Evolutionary conservation across 2,113 vertebrate genomes (phyloP).

Genomic region (Zosterops borbonicus): DNA sequence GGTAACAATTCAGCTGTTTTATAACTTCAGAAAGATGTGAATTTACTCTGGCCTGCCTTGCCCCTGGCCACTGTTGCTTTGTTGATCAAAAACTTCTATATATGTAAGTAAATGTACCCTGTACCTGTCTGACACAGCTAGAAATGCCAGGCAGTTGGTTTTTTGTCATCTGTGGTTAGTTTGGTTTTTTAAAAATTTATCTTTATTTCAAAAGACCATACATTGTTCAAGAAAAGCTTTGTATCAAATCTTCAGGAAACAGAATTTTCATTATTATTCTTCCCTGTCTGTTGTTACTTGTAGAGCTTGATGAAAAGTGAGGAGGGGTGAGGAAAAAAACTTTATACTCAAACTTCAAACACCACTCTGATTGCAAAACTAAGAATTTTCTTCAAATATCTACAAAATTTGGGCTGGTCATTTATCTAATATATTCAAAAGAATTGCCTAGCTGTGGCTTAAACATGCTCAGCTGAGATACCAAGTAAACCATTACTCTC

Average conservation of each 20-base stretch:
- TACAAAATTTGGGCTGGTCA: not conserved
- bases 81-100: not conserved
- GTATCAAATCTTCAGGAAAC: not conserved
- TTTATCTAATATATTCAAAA: not conserved
- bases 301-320: not conserved
- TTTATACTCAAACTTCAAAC: not conserved
- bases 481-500: not conserved
- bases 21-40: not conserved
- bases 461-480: not conserved
- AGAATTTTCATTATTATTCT: not conserved
- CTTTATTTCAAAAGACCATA: not conserved
- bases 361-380: not conserved
- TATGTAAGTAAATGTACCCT: not conserved
- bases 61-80: not conserved
- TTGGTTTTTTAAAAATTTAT: not conserved
- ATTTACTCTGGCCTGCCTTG: not conserved
- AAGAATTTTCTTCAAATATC: not conserved
- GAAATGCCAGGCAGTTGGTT: not conserved
- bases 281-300: not conserved
- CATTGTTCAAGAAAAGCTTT: not conserved
- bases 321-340: not conserved
- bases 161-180: not conserved
- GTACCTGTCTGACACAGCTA: not conserved
- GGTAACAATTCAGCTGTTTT: not conserved
- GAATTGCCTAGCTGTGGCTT: not conserved